Evolutionary conservation across 1,140 invertebrate genomes (phyloP).

Genomic region (Trachelipus rathkii): DNA sequence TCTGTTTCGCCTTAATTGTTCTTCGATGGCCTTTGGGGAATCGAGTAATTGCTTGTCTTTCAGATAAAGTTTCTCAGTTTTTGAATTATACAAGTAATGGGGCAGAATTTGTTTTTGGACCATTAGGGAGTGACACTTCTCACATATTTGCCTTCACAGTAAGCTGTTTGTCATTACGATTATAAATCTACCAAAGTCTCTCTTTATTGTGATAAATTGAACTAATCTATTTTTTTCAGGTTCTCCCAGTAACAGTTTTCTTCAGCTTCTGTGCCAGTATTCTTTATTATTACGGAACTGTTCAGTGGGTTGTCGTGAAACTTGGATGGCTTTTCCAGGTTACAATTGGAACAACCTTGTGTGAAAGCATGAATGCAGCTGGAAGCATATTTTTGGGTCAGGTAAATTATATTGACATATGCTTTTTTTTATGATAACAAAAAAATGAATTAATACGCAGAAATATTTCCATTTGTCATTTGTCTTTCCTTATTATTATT

Average conservation of each 20-base stretch:
- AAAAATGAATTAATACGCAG: neutral
- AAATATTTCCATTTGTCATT: neutral
- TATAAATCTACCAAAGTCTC: neutral
- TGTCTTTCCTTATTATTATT: neutral
- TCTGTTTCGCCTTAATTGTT: slow-evolving; percentile 12
- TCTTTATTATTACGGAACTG: slow-evolving; percentile 75
- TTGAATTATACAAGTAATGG: slow-evolving; percentile 10
- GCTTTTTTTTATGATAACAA: neutral
- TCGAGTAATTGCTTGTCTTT: slow-evolving; percentile 16
- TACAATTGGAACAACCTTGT: slow-evolving; percentile 79
- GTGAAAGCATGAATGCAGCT: slow-evolving; percentile 83
- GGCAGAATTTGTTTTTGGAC: slow-evolving; percentile 20
- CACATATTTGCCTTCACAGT: slow-evolving; percentile 20
- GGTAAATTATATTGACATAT: slow-evolving; percentile 53
- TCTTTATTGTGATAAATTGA: too few species aligned
- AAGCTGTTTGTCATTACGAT: neutral
- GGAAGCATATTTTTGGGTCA: slow-evolving; percentile 86
- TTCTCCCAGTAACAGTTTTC: slow-evolving; percentile 81
- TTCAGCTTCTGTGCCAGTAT: slow-evolving; percentile 80
- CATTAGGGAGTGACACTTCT: neutral
- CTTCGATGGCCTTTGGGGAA: slow-evolving; percentile 26
- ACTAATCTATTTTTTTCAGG: slow-evolving; percentile 52
- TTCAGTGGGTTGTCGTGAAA: slow-evolving; percentile 78
- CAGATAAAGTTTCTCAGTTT: slow-evolving; percentile 20
- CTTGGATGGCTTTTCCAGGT: slow-evolving; percentile 69